These are phyloP conservation scores for Heliconius aoede DNA, from an alignment of 2,888 invertebrate genomes.

Conservation along the genomic window DNA sequence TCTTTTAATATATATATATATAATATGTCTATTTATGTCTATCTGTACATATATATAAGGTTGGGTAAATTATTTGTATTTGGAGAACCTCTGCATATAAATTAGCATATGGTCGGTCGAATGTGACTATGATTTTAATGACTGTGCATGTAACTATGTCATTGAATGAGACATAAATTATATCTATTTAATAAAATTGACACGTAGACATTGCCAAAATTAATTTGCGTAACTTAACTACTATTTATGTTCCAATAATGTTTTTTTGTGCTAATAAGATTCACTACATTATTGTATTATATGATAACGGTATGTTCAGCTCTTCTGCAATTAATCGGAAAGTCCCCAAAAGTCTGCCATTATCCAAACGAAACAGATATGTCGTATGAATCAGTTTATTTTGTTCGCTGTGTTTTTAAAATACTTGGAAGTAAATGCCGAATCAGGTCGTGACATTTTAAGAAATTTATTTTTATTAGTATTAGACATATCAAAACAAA, in stretches of 20 bases:
- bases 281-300: background rate
- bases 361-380: background rate
- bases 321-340: background rate
- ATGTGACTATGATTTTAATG: slow-evolving; percentile 19
- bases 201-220: slow-evolving; percentile 13
- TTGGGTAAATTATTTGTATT: background rate
- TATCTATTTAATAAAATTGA: background rate
- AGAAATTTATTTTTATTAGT: background rate
- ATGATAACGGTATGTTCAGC: background rate
- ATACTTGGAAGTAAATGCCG: background rate
- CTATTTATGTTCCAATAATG: background rate
- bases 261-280: background rate
- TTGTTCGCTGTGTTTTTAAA: background rate
- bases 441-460: background rate
- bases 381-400: slow-evolving; percentile 10
- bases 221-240: background rate
- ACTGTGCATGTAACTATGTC: slow-evolving; percentile 1
- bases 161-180: slow-evolving; percentile 6
- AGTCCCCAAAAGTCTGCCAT: background rate
- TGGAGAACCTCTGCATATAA: background rate
- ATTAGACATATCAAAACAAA: background rate
- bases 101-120: background rate
- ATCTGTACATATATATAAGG: background rate
- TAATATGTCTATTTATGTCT: background rate
- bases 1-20: background rate